These are phyloP conservation scores for Epsilonema sp. DNA, from an alignment of 2,888 invertebrate species.

Conservation along the genomic window DNA sequence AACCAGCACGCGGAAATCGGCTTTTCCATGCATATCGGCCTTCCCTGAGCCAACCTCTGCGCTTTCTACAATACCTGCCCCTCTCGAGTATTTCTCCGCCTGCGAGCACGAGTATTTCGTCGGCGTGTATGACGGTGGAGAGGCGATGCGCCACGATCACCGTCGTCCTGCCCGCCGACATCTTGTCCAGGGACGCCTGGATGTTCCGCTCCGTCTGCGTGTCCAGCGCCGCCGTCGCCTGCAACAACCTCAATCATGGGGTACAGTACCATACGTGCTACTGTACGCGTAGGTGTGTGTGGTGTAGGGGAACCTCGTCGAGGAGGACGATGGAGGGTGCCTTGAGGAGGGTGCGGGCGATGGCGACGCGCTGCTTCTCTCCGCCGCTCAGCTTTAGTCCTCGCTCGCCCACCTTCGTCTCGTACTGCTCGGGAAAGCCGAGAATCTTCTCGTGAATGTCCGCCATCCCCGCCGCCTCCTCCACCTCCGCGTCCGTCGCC, in stretches of 20 bases:
- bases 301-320: constrained; percentile 48
- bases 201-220: constrained; percentile 81
- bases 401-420: constrained; percentile 58
- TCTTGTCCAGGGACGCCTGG: constrained; percentile 50
- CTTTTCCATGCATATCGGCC: no score
- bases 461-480: constrained; percentile 68
- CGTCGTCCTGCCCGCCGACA: constrained; percentile 68
- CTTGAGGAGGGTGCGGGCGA: constrained; percentile 80
- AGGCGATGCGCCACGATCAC: constrained; percentile 75
- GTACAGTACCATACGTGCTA: no score
- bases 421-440: constrained; percentile 56
- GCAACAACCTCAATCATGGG: no score
- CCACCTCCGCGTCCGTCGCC: no score
- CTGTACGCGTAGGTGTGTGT: background rate
- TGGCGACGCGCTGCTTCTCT: constrained; percentile 90
- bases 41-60: no score
- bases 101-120: constrained; percentile 66
- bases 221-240: constrained; percentile 55
- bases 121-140: constrained; percentile 78
- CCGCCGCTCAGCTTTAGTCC: constrained; percentile 86
- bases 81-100: constrained; percentile 77
- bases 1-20: no score
- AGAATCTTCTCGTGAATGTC: constrained; percentile 80
- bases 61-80: no score
- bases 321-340: constrained; percentile 65